These are phyloP conservation scores for Chrysoperla carnea DNA, from an alignment of 1,140 invertebrate species.

Conservation along the genomic window DNA sequence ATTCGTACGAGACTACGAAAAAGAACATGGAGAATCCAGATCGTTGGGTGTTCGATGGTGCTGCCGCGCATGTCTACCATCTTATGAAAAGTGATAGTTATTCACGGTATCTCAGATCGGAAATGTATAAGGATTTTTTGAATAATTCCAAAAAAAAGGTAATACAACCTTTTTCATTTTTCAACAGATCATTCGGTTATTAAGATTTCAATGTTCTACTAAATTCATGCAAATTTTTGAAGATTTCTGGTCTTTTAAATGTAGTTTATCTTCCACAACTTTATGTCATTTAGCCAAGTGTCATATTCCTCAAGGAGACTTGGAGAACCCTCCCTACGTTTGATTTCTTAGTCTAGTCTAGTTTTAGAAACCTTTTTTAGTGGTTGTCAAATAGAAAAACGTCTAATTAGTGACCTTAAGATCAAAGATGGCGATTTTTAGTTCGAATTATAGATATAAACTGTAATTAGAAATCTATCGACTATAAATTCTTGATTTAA, in stretches of 20 bases:
- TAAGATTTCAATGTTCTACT: conserved; percentile 4
- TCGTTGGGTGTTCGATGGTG: conserved; percentile 94
- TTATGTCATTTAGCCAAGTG: too few species aligned
- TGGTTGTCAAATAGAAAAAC: too few species aligned
- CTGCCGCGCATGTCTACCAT: conserved; percentile 96
- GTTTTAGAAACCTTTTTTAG: too few species aligned
- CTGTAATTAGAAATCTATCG: too few species aligned
- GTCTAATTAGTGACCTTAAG: too few species aligned
- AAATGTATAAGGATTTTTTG: conserved; percentile 97
- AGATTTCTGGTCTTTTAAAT: neutral
- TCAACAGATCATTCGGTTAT: conserved; percentile 9
- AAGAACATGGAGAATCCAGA: conserved; percentile 65
- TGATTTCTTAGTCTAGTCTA: too few species aligned
- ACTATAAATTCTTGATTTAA: too few species aligned
- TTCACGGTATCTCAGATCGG: conserved; percentile 90
- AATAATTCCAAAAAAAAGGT: conserved; percentile 94
- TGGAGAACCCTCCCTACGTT: too few species aligned
- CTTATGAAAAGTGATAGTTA: conserved; percentile 99
- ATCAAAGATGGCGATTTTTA: too few species aligned
- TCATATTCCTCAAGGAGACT: too few species aligned
- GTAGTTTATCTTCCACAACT: too few species aligned
- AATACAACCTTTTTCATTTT: conserved; percentile 3
- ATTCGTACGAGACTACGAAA: conserved; percentile 61
- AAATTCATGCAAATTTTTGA: neutral
- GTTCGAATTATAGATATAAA: too few species aligned